Base-by-base conservation (phyloP, 2,888 invertebrate genomes). In the Amorpha juglandis region DNA sequence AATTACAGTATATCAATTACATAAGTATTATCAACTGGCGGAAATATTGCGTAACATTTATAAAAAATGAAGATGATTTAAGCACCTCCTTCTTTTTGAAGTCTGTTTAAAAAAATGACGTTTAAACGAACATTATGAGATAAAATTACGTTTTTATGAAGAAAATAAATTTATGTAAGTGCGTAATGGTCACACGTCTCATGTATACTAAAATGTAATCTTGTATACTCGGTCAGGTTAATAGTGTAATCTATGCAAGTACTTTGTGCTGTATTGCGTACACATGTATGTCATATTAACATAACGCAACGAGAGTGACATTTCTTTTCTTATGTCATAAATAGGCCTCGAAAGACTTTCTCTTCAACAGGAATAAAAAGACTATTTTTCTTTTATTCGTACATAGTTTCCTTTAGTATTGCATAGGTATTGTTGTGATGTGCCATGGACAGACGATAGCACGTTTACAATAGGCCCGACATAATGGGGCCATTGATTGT, bases 401-500 rank as follows among this genome's bases (percentile, higher is more conserved):
- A 81, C 78, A 78, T 80, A 78, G 85, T 87, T 85, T 84, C 81
- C 81, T 84, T 82, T 81, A 76, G 86, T 81, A 88, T 90, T 90
- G 82, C 81, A 70, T 75, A 45, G 14, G 12, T 45, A 45, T 45
- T 74, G 83, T 87, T 79, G 88, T 87, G 87, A 90, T 89, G 83
- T 86, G 85, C 83, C 42, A 86, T 86, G 89, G 89, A 85, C 2
- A 27, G 27, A 4, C 27, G 27, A 27, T 87, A 86, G 87, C 81
- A 89, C 84, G 69, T 84, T 84, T 86, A 92, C 91, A 92, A 92
- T 92, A 86, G 89, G 77, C 79, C 86, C 87, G 84, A 87, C 87
- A 86, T 88, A 92, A 92, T 90, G 90, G 89, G 87, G 86, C 85
- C 90, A 90, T 88, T 90, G 90, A 92, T 90, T 90, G 88, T 89